Evolutionary conservation across 2,113 vertebrate genomes (phyloP).

Genomic region (Shinisaurus crocodilurus): DNA sequence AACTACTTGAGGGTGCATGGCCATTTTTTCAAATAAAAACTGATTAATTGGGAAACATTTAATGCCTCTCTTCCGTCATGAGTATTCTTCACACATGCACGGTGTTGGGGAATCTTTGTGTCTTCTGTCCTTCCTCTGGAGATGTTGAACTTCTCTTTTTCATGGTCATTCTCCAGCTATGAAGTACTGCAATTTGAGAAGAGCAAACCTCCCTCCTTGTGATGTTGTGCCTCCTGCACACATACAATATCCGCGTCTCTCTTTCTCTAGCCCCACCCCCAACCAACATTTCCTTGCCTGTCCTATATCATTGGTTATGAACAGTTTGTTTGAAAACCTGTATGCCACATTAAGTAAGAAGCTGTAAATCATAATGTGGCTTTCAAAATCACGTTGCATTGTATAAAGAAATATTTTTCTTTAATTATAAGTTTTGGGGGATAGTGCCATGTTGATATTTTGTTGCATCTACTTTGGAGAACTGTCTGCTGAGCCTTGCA

Average conservation of each 20-base stretch:
- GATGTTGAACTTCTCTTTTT: slow-evolving; percentile 11
- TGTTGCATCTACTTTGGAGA: not conserved
- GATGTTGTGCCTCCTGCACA: not conserved
- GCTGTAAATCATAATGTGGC: not conserved
- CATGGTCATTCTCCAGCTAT: not conserved
- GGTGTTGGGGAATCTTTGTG: not conserved
- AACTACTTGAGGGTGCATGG: not conserved
- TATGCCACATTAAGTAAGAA: not conserved
- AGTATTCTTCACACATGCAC: not conserved
- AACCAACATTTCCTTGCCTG: not conserved
- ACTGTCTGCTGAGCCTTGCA: not conserved
- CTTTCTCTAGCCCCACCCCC: accelerated
- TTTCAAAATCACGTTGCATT: not conserved
- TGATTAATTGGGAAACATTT: not conserved
- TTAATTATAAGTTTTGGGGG: not conserved
- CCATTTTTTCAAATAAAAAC: not conserved
- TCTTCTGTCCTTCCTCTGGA: not conserved
- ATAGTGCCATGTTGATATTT: not conserved
- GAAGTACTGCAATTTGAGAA: not conserved
- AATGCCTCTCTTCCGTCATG: not conserved
- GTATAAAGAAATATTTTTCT: not conserved
- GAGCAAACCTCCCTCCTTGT: not conserved
- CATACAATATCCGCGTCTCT: not conserved
- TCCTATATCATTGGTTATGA: not conserved
- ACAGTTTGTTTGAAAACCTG: not conserved